These are phyloP conservation scores for Eciton burchellii DNA, from an alignment of 1,140 invertebrate species.

Conservation along the genomic window DNA sequence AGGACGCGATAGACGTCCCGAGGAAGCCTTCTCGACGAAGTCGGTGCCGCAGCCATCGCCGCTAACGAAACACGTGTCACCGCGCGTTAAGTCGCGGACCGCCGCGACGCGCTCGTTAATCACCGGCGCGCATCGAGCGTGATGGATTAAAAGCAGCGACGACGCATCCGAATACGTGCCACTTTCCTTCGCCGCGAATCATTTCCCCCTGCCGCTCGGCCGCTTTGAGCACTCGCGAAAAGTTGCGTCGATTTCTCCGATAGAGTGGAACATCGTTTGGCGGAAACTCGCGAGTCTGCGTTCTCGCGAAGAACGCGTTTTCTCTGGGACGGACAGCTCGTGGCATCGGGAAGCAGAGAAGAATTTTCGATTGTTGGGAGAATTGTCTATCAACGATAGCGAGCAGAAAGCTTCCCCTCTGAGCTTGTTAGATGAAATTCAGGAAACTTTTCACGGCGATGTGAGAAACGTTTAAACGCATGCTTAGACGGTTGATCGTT, in stretches of 20 bases:
- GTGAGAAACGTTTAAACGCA: too few relatives aligned
- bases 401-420: too few relatives aligned
- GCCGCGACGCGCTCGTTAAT: slow-evolving; percentile 74
- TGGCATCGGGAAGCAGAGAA: background rate
- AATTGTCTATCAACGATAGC: too few relatives aligned
- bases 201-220: slow-evolving; percentile 33
- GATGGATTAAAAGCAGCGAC: slow-evolving; percentile 78
- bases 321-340: background rate
- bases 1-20: slow-evolving; percentile 47
- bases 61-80: slow-evolving; percentile 74
- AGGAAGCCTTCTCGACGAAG: slow-evolving; percentile 49
- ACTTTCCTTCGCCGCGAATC: slow-evolving; percentile 36
- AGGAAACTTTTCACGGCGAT: too few relatives aligned
- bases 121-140: slow-evolving; percentile 73
- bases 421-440: too few relatives aligned
- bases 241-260: background rate
- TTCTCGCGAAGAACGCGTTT: background rate
- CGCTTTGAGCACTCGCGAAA: background rate
- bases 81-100: slow-evolving; percentile 73
- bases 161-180: slow-evolving; percentile 19
- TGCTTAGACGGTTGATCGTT: too few relatives aligned
- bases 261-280: background rate
- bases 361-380: too few relatives aligned
- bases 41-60: slow-evolving; percentile 55
- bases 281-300: background rate